Evolutionary conservation across 2,888 invertebrate genomes (phyloP).

Genomic region (Lamellibrachia columna): DNA sequence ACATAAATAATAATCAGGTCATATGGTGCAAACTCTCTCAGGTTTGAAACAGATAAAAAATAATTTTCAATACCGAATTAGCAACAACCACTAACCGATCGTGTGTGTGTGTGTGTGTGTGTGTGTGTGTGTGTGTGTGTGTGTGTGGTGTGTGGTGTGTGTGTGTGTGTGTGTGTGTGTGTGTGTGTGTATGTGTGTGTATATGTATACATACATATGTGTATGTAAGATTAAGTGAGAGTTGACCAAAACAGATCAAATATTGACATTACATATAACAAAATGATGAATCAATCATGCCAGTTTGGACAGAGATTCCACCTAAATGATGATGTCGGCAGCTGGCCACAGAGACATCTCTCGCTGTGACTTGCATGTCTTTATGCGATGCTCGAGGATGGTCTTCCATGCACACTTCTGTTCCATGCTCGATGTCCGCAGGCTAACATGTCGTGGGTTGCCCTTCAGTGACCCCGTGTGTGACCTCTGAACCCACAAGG

Average conservation of each 20-base stretch:
- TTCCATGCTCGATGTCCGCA: not conserved
- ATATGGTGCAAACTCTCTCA: too few species aligned
- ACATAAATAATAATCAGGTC: too few species aligned
- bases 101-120: not conserved
- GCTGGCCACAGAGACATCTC: not conserved
- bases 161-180: not conserved
- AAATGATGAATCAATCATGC: not conserved
- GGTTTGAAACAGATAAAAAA: too few species aligned
- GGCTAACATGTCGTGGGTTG: not conserved
- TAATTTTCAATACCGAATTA: too few species aligned
- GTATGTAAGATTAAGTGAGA: not conserved
- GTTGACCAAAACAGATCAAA: not conserved
- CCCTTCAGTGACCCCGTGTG: not conserved
- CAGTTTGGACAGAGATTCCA: not conserved
- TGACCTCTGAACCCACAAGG: not conserved
- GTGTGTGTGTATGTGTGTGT: too few species aligned
- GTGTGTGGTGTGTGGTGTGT: not conserved
- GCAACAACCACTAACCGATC: too few species aligned
- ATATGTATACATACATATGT: not conserved
- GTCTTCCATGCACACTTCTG: slow-evolving; percentile 16
- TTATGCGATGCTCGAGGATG: not conserved
- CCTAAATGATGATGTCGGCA: not conserved
- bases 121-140: too few species aligned
- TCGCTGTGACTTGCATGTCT: not conserved
- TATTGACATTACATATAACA: not conserved